Percentiles rank a stretch among this genome's conserved stretches.
Evolutionary conservation across 2,888 invertebrate species (phyloP).

Genomic region (Stenodema calcarata): DNA sequence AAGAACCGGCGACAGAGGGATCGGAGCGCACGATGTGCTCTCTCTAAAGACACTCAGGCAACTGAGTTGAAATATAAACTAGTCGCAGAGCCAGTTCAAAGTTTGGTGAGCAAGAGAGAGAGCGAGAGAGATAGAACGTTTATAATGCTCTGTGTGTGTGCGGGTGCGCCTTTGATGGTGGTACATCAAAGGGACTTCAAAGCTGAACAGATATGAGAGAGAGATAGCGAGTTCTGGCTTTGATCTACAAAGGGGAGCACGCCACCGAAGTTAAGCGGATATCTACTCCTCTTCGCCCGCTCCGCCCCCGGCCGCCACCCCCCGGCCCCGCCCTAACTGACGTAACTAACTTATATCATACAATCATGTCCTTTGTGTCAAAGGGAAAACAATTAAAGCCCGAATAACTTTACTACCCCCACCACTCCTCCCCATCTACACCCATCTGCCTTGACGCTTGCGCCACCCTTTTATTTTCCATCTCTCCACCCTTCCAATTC

Average conservation of each 20-base stretch:
- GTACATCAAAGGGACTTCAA: constrained; percentile 57
- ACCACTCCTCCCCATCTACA: constrained; percentile 60
- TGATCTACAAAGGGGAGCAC: constrained; percentile 55
- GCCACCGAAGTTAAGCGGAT: constrained; percentile 56
- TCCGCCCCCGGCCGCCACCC: constrained; percentile 58
- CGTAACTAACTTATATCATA: constrained; percentile 58
- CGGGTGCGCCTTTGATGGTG: constrained; percentile 56
- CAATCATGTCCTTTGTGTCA: constrained; percentile 57
- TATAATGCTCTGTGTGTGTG: constrained; percentile 57
- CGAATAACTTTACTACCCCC: constrained; percentile 57
- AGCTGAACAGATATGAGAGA: constrained; percentile 57
- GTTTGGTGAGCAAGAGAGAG: constrained; percentile 54
- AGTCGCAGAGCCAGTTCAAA: constrained; percentile 57
- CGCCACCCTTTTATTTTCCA: constrained; percentile 48
- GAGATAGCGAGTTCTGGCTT: constrained; percentile 56
- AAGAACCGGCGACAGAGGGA: constrained; percentile 34
- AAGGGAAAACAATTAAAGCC: constrained; percentile 56
- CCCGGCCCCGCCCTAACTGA: constrained; percentile 57
- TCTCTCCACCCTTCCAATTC: constrained; percentile 49
- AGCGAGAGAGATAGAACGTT: constrained; percentile 60
- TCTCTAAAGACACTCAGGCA: constrained; percentile 57
- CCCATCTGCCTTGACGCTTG: constrained; percentile 41
- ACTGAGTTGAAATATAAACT: constrained; percentile 58
- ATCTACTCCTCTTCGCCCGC: constrained; percentile 62
- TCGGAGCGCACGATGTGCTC: constrained; percentile 57